These are phyloP conservation scores for Steatornis caripensis DNA, from an alignment of 2,113 vertebrate genomes.

Conservation along the genomic window DNA sequence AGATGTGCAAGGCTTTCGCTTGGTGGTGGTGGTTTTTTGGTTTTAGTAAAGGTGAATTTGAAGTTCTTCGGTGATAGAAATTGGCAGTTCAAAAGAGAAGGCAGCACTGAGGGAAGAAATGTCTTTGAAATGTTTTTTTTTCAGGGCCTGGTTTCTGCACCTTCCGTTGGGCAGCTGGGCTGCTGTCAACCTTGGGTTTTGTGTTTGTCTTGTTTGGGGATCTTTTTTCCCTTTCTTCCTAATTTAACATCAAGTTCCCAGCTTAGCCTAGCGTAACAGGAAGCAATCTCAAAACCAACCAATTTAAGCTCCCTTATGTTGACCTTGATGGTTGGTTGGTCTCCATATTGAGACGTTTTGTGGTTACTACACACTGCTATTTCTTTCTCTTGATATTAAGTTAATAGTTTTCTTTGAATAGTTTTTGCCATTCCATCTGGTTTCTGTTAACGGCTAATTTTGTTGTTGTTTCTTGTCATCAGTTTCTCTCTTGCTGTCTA, in stretches of 20 bases:
- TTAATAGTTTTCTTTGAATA: background rate
- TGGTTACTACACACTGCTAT: background rate
- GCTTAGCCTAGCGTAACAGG: background rate
- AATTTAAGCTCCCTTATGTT: background rate
- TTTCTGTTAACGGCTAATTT: background rate
- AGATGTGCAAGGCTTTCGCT: background rate
- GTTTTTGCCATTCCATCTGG: background rate
- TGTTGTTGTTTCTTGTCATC: constrained; percentile 9
- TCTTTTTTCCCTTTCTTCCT: background rate
- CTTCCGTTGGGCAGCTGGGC: background rate
- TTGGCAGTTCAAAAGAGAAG: background rate
- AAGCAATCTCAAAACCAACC: background rate
- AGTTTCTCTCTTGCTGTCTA: background rate
- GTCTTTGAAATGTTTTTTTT: background rate
- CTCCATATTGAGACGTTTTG: background rate
- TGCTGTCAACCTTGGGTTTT: background rate
- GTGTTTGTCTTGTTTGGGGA: background rate
- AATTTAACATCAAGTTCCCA: background rate
- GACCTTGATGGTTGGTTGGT: background rate
- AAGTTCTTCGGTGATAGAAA: background rate
- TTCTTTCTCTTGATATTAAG: background rate
- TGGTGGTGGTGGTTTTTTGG: too few species aligned
- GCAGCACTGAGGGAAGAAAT: background rate
- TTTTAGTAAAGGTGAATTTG: background rate
- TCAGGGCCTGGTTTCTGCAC: background rate